Percentiles rank a stretch among this genome's conserved stretches.
phyloP scores from a whole-genome alignment of 53 echinoderm and acorn worm species.

The Echinarachnius parma region DNA sequence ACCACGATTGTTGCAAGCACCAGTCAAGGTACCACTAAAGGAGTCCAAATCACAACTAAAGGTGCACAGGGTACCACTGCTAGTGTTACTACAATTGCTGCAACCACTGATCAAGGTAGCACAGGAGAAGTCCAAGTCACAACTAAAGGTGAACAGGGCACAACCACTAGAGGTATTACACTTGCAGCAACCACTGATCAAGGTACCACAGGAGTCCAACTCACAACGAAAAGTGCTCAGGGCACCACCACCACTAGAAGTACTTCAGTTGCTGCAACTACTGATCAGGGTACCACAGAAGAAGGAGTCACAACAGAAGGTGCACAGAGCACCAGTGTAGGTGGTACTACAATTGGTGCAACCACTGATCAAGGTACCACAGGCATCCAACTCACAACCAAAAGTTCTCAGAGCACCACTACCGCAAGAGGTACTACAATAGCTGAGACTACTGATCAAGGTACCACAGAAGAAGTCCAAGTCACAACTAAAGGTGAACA shows the following conservation, averaged over 20 bases:
- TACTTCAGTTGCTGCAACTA: background rate
- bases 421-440: background rate
- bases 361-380: background rate
- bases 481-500: background rate
- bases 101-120: background rate
- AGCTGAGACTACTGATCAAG: background rate
- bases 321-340: background rate
- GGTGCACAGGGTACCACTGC: background rate
- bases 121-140: background rate
- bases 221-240: too few relatives aligned
- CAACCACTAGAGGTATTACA: background rate
- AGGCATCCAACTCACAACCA: background rate
- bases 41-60: background rate
- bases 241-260: background rate
- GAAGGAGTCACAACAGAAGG: too few relatives aligned
- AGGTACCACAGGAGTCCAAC: background rate
- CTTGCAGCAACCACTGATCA: background rate
- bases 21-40: background rate
- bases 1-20: background rate
- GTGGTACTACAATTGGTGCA: background rate
- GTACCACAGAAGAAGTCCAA: background rate
- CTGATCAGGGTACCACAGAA: too few relatives aligned
- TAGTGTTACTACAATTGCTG: background rate
- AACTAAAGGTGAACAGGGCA: background rate
- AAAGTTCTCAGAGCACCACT: background rate